phyloP scores from a whole-genome alignment of 1,140 invertebrate genomes.

The Schlechtendalia chinensis region DNA sequence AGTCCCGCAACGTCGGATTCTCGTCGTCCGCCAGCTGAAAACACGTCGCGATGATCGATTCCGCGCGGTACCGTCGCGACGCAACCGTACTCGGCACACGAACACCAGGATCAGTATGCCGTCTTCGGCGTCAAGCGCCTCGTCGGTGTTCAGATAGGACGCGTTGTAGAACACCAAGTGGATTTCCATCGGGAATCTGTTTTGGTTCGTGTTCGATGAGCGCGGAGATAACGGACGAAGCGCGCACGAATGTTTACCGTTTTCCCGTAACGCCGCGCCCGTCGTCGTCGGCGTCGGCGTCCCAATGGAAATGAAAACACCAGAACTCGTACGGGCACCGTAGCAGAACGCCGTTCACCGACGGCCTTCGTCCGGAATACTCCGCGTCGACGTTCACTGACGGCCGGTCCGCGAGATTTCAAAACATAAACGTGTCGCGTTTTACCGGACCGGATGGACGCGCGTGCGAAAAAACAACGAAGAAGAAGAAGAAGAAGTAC shows the following conservation, averaged over 20 bases:
- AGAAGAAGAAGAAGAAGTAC: too few relatives aligned
- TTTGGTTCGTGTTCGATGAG: too few relatives aligned
- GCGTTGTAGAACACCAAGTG: constrained; percentile 1
- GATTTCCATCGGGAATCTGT: constrained; percentile 13
- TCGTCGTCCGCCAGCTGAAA: not conserved
- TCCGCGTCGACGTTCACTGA: not conserved
- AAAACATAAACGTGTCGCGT: too few relatives aligned
- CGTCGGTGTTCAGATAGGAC: not conserved
- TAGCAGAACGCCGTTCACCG: not conserved
- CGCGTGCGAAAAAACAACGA: too few relatives aligned
- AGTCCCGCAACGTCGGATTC: not conserved
- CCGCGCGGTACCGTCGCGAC: too few relatives aligned
- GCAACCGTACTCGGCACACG: constrained; percentile 1
- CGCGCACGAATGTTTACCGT: not conserved
- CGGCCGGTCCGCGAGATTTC: too few relatives aligned
- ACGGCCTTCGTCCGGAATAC: not conserved
- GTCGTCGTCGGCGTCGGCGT: not conserved
- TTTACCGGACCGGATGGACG: too few relatives aligned
- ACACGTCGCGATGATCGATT: too few relatives aligned
- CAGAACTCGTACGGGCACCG: constrained; percentile 16
- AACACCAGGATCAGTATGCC: not conserved
- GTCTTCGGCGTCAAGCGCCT: not conserved
- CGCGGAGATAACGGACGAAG: too few relatives aligned
- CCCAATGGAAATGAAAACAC: constrained; percentile 21
- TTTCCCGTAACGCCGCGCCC: not conserved